Conservation (phyloP, 2,797 vertebrate genomes). For the Cossypha heuglini region DNA sequence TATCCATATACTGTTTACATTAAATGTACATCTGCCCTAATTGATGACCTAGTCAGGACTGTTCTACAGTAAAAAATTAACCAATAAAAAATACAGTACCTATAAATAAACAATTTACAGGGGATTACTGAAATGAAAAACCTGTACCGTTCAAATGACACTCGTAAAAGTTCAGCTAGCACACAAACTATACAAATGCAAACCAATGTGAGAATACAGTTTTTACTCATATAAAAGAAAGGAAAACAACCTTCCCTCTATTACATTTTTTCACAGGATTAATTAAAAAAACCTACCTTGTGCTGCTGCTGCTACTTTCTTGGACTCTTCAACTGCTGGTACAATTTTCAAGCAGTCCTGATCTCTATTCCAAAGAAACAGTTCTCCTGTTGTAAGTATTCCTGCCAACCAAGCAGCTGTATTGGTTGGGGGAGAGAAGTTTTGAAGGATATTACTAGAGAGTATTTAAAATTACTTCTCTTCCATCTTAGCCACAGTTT, state of each 20-base stretch:
- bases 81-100: background rate
- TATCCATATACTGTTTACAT: background rate
- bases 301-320: slow-evolving; percentile 69
- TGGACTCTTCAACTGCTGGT: slow-evolving; percentile 75
- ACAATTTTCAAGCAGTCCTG: slow-evolving; percentile 83
- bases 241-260: background rate
- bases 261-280: background rate
- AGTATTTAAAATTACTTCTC: background rate
- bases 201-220: background rate
- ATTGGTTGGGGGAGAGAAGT: background rate
- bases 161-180: background rate
- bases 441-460: background rate
- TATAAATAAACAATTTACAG: background rate
- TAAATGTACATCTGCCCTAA: background rate
- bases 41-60: background rate
- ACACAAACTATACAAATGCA: background rate
- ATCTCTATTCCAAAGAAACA: slow-evolving; percentile 96
- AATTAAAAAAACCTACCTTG: slow-evolving; percentile 72
- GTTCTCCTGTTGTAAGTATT: slow-evolving; percentile 84
- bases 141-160: background rate
- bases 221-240: background rate
- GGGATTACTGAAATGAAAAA: background rate
- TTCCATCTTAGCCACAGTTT: background rate
- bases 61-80: background rate
- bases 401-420: slow-evolving; percentile 90